Evolutionary conservation across 2,797 vertebrate genomes (phyloP).

Genomic region (Perodicticus potto): DNA sequence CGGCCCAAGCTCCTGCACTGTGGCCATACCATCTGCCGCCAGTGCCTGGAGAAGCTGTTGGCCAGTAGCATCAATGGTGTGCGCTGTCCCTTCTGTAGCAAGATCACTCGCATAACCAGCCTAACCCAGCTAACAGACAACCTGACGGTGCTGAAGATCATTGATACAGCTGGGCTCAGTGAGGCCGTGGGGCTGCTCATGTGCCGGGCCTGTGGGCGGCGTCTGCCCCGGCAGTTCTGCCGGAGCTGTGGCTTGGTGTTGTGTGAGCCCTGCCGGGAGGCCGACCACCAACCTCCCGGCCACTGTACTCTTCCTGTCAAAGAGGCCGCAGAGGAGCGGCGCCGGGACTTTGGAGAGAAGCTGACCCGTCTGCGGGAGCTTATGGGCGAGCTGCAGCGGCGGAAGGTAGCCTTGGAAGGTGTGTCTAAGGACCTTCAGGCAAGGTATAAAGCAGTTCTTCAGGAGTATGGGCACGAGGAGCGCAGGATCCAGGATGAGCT

Average conservation of each 20-base stretch:
- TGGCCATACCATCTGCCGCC: conserved; percentile 96
- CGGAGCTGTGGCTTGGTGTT: conserved; percentile 91
- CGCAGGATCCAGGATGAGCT: conserved; percentile 95
- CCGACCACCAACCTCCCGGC: conserved; percentile 90
- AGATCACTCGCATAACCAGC: conserved; percentile 95
- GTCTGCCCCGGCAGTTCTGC: conserved; percentile 95
- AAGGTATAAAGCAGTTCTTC: conserved; percentile 94
- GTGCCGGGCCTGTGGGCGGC: conserved; percentile 95
- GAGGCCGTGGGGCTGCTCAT: conserved; percentile 92
- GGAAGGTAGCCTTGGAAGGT: conserved; percentile 93
- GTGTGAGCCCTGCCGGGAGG: conserved; percentile 93
- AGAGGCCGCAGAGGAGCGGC: conserved; percentile 93
- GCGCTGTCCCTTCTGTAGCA: conserved; percentile 98
- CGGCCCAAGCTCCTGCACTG: conserved; percentile 98
- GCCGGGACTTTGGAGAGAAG: conserved; percentile 92
- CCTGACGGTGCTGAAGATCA: conserved; percentile 97
- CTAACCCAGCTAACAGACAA: conserved; percentile 96
- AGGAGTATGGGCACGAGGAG: conserved; percentile 95
- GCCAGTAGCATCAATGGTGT: conserved; percentile 97
- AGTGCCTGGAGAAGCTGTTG: conserved; percentile 97
- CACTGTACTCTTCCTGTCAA: conserved; percentile 93
- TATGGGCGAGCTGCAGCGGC: conserved; percentile 94
- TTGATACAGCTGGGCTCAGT: conserved; percentile 93
- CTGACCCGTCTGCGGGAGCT: conserved; percentile 92
- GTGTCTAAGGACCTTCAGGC: conserved; percentile 92